These are phyloP conservation scores for Arizona elegans DNA, from an alignment of 2,113 vertebrate species.

Conservation along the genomic window DNA sequence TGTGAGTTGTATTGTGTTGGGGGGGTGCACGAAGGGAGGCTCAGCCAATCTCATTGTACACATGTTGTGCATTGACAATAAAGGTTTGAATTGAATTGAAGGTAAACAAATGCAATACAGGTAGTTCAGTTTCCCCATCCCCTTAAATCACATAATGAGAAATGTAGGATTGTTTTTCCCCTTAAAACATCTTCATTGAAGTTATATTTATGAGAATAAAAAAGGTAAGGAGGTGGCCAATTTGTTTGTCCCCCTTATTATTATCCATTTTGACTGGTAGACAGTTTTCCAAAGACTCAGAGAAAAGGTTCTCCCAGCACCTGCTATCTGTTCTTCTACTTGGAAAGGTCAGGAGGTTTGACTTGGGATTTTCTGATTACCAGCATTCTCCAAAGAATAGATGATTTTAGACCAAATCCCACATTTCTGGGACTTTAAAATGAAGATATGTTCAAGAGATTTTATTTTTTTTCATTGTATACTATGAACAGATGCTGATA, in stretches of 20 bases:
- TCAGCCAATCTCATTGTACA: no score
- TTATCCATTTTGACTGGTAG: no score
- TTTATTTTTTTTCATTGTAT: background rate
- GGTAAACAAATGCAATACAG: background rate
- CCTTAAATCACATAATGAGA: background rate
- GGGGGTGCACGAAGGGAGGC: no score
- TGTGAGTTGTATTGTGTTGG: no score
- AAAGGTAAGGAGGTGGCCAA: background rate
- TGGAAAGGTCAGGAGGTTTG: background rate
- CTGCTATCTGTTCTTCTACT: background rate
- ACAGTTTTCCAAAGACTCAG: background rate
- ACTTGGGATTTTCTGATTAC: background rate
- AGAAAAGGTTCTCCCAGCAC: background rate
- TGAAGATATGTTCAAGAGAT: rapidly evolving
- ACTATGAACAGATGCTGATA: background rate
- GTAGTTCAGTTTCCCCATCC: background rate
- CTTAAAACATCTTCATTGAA: background rate
- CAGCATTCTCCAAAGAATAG: background rate
- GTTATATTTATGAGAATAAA: background rate
- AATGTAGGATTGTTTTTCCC: no score
- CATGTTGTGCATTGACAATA: no score
- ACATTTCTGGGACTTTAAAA: background rate
- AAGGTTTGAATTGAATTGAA: no score
- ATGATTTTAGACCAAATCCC: background rate
- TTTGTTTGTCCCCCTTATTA: background rate